Conservation (phyloP, 2,797 vertebrate genomes). For the Salarias fasciatus region DNA sequence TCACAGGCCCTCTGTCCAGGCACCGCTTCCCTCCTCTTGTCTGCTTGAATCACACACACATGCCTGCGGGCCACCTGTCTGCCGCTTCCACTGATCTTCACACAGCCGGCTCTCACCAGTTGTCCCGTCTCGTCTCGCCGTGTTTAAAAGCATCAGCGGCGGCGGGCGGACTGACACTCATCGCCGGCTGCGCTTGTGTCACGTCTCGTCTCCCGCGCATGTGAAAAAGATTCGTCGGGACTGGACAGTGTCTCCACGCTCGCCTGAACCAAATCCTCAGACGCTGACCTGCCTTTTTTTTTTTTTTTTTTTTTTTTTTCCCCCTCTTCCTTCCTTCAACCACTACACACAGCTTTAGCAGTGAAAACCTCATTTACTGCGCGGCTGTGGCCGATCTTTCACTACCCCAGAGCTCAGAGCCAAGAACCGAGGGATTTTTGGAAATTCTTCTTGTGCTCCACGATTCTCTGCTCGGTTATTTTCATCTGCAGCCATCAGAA, state of each 20-base stretch:
- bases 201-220: conserved; percentile 33
- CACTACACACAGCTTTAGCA: conserved; percentile 37
- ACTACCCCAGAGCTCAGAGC: conserved; percentile 15
- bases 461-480: conserved; percentile 35
- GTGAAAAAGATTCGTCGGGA: conserved; percentile 28
- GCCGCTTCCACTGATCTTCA: conserved; percentile 65
- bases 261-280: conserved; percentile 42
- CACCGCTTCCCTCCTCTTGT: conserved; percentile 46
- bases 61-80: conserved; percentile 68
- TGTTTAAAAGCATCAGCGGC: conserved; percentile 53
- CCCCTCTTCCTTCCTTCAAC: conserved; percentile 1
- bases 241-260: conserved; percentile 45
- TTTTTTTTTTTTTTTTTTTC: background rate
- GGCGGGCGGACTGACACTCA: conserved; percentile 35
- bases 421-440: conserved; percentile 18
- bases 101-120: conserved; percentile 49
- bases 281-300: conserved; percentile 23
- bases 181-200: conserved; percentile 42
- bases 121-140: conserved; percentile 59
- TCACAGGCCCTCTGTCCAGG: conserved; percentile 66
- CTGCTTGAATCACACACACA: conserved; percentile 54
- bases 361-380: conserved; percentile 38
- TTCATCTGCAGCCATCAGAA: conserved; percentile 39
- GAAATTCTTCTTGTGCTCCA: conserved; percentile 12
- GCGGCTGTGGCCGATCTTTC: conserved; percentile 21